Base-by-base conservation (phyloP, 2,797 vertebrate species). In the Alcedo atthis region DNA sequence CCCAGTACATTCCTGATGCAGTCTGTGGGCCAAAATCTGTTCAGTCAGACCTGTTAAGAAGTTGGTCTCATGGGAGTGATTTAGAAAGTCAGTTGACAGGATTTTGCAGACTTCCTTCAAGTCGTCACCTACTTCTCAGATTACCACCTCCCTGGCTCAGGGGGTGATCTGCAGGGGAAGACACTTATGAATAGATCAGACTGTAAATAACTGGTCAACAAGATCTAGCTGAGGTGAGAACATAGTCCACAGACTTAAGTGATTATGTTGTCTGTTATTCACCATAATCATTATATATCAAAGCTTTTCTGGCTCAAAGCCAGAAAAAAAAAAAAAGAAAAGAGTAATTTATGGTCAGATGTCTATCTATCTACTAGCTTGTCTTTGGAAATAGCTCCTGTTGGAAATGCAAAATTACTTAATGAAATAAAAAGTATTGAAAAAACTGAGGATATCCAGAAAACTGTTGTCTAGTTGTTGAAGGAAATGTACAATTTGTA, bases 351-450 rank as follows among this genome's bases (percentile, higher is more conserved):
- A 85, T 49, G 40, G 40, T 59, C 48, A 57, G 63, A 35, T 63
- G 10, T 67, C 48, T 77, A 12, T 67, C 20, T 57, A 4, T 83
- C 81, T 53, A 32, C 49, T 11, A 49, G 74, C 28, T 93, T 90
- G 53, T 75, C 88, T 67, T 78, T 95, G 58, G 54, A 90, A 94
- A 90, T 25, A 17, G 8, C 21, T 94, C 81, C 77, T 67, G 45
- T 32, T 78, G 92, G 64, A 86, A 87, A 49, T 53, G 87, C n/a
- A 85, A 84, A 81, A 92, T 81, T 85, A 59, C 4, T 87, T 22
- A 37, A 28, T 84, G 85, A 85, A 88, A 75, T 35, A 73, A 18
- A 61, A 80, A 88, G 21, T 79, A 33, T 78, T 69, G 61, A 28
- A 77, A 92, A 92, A 54, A 40, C 37, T 73, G n/a, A 81, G 26